phyloP scores from a whole-genome alignment of 1,140 invertebrate genomes.

The Diachasma alloeum region DNA sequence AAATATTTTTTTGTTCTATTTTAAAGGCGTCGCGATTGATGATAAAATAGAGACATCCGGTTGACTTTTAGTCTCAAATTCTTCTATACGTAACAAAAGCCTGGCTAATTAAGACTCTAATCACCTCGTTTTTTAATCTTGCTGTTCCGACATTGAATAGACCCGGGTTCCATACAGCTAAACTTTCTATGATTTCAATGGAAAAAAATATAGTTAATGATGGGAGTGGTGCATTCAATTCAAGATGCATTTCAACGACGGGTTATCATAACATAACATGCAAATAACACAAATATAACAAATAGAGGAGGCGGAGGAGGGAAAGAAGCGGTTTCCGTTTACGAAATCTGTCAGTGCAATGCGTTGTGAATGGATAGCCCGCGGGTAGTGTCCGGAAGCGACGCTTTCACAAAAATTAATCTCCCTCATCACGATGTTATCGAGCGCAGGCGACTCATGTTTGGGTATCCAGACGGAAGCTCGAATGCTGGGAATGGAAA shows the following conservation, averaged over 20 bases:
- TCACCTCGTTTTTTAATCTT: background rate
- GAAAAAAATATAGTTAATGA: background rate
- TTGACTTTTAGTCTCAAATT: too few relatives aligned
- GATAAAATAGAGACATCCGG: too few relatives aligned
- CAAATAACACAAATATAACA: background rate
- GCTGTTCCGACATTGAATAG: slow-evolving; percentile 1
- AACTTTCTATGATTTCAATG: background rate
- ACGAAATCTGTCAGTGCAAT: background rate
- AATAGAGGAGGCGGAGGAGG: background rate
- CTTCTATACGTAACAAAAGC: slow-evolving; percentile 49
- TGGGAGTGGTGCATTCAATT: background rate
- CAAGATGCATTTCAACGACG: too few relatives aligned
- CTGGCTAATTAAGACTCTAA: slow-evolving; percentile 50
- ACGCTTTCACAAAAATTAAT: slow-evolving; percentile 31
- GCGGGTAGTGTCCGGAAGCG: slow-evolving; percentile 13
- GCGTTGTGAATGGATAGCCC: slow-evolving; percentile 12
- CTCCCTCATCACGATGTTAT: slow-evolving; percentile 31
- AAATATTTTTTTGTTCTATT: too few relatives aligned
- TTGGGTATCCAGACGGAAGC: slow-evolving; percentile 17
- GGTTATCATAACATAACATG: background rate
- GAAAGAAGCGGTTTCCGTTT: slow-evolving; percentile 13
- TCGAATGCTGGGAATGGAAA: background rate
- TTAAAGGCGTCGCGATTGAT: too few relatives aligned
- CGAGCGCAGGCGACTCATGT: slow-evolving; percentile 19
- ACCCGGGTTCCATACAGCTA: background rate